Conservation (phyloP, 2,888 invertebrate genomes). For the Scrobipalpa atriplicella region DNA sequence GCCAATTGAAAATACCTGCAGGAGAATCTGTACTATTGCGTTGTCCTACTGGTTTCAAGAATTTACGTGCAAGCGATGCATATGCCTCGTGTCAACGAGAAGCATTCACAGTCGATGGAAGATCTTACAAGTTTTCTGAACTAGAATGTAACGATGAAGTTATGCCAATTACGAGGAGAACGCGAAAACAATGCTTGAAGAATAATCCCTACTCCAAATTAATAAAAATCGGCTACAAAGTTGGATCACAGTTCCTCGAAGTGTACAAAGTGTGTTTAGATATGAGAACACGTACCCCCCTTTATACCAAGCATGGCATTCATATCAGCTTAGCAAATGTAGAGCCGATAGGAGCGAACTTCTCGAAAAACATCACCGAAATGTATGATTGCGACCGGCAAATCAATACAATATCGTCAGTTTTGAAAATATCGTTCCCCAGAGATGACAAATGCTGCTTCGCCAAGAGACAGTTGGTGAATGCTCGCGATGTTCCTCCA, state of each 20-base stretch:
- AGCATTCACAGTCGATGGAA: slow-evolving; percentile 41
- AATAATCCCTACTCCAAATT: slow-evolving; percentile 40
- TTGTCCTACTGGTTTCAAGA: slow-evolving; percentile 47
- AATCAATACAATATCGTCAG: slow-evolving; percentile 36
- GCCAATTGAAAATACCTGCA: slow-evolving; percentile 44
- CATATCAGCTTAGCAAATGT: slow-evolving; percentile 38
- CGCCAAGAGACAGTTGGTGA: slow-evolving; percentile 53
- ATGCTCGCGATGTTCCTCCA: slow-evolving; percentile 50
- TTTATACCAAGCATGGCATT: slow-evolving; percentile 47
- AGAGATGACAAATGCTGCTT: slow-evolving; percentile 51
- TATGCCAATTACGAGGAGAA: slow-evolving; percentile 37
- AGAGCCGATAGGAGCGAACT: slow-evolving; percentile 29
- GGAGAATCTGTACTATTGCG: slow-evolving; percentile 39
- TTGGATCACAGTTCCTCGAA: slow-evolving; percentile 34
- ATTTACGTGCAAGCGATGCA: slow-evolving; percentile 35
- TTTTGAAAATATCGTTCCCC: slow-evolving; percentile 39
- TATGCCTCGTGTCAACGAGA: slow-evolving; percentile 46
- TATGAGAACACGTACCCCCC: slow-evolving; percentile 41
- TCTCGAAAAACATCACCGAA: slow-evolving; percentile 42
- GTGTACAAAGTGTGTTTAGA: slow-evolving; percentile 57
- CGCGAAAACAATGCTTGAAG: slow-evolving; percentile 39
- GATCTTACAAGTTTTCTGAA: slow-evolving; percentile 43
- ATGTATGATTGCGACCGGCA: slow-evolving; percentile 51
- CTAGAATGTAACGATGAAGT: slow-evolving; percentile 48
- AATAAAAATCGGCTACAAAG: slow-evolving; percentile 46